Percentiles rank a stretch among this genome's conserved stretches.
phyloP scores from a whole-genome alignment of 2,797 vertebrate genomes.

The Channallabes apus region DNA sequence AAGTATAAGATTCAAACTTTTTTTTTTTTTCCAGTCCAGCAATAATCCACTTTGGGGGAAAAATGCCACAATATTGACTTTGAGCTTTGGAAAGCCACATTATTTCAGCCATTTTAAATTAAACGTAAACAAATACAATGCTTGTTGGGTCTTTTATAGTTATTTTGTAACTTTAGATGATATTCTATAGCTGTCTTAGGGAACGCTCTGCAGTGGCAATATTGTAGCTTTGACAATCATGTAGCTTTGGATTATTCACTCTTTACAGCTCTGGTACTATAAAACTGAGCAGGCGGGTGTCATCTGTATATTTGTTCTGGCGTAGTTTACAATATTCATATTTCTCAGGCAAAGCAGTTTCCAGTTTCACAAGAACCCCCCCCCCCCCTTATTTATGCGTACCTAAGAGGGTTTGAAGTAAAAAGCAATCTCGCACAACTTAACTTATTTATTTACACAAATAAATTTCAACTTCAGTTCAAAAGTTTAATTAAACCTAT shows the following conservation, averaged over 20 bases:
- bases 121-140: neutral
- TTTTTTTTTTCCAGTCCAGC: neutral
- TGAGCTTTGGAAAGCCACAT: neutral
- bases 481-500: neutral
- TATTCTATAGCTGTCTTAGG: neutral
- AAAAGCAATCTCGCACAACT: neutral
- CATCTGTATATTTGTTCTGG: neutral
- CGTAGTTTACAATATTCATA: constrained; percentile 16
- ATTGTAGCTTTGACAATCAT: constrained; percentile 67
- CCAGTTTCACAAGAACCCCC: neutral
- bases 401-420: neutral
- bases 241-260: constrained; percentile 37
- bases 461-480: neutral
- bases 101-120: neutral
- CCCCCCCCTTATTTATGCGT: neutral
- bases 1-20: neutral
- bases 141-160: neutral
- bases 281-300: neutral
- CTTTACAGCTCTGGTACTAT: neutral
- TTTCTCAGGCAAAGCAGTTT: constrained; percentile 31
- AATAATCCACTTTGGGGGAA: neutral
- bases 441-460: too few relatives aligned
- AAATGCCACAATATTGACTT: neutral
- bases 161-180: neutral
- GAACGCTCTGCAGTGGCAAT: constrained; percentile 69